phyloP scores from a whole-genome alignment of 2,888 invertebrate species.

The Pachydiplax longipennis region DNA sequence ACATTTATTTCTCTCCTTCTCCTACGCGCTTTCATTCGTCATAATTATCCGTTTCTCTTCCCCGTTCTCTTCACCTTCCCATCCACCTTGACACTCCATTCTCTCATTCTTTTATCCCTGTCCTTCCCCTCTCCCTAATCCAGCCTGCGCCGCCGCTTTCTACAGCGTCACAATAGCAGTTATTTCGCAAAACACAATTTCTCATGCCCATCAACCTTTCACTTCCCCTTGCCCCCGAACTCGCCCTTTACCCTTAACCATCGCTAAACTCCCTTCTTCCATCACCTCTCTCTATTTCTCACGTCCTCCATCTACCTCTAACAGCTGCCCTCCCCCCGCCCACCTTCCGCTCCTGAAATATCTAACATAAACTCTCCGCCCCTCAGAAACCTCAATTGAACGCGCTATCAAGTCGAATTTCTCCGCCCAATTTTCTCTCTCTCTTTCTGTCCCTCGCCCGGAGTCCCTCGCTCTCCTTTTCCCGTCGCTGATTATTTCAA shows the following conservation, averaged over 20 bases:
- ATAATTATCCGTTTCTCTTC: not conserved
- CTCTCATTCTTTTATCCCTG: not conserved
- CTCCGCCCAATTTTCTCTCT: not conserved
- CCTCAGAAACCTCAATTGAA: not conserved
- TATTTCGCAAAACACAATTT: conserved; percentile 1
- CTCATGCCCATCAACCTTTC: not conserved
- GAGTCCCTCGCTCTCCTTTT: not conserved
- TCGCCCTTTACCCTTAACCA: not conserved
- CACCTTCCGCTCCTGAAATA: not conserved
- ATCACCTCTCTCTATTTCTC: not conserved
- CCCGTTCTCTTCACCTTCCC: not conserved
- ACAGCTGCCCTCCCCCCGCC: not conserved
- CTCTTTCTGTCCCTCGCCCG: not conserved
- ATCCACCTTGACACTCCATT: not conserved
- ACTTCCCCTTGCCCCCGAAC: not conserved
- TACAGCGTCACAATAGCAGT: not conserved
- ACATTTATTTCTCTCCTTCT: not conserved
- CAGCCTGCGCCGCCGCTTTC: not conserved
- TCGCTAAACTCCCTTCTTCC: not conserved
- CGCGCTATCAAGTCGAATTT: not conserved
- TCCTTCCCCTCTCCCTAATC: not conserved
- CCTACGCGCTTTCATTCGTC: not conserved
- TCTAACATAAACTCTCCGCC: not conserved
- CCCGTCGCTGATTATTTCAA: too few species aligned
- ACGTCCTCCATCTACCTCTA: not conserved